These are phyloP conservation scores for Drosophila anomalipes DNA, from an alignment of 2,888 invertebrate genomes.

Conservation along the genomic window DNA sequence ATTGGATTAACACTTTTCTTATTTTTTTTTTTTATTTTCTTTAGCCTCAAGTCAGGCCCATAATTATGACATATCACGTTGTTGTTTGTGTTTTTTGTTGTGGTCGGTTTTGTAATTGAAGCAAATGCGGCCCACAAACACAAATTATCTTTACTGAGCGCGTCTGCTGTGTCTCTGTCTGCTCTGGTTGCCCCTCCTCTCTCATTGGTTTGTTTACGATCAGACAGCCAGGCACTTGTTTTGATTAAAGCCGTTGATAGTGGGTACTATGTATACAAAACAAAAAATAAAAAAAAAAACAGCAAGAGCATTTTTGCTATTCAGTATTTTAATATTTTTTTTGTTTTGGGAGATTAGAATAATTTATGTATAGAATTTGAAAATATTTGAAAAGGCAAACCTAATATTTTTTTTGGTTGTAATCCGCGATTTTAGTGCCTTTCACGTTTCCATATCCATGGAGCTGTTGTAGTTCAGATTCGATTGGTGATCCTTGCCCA, in stretches of 20 bases:
- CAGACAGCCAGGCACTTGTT: constrained; percentile 67
- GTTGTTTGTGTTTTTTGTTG: constrained; percentile 12
- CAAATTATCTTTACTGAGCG: constrained; percentile 39
- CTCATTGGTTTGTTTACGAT: constrained; percentile 45
- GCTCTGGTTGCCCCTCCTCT: constrained; percentile 4
- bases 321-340: not conserved
- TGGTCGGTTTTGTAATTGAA: constrained; percentile 70
- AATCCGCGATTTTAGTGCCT: not conserved
- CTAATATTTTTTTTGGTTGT: not conserved
- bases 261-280: not conserved
- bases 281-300: constrained; percentile 19
- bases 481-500: constrained; percentile 47
- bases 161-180: not conserved
- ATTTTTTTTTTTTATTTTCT: not conserved
- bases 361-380: not conserved
- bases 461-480: constrained; percentile 23
- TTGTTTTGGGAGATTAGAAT: not conserved
- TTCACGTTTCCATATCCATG: constrained; percentile 46
- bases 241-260: constrained; percentile 64
- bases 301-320: too few species aligned
- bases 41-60: constrained; percentile 26
- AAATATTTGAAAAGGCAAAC: not conserved
- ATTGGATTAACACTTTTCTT: constrained; percentile 73
- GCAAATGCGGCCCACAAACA: constrained; percentile 45
- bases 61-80: constrained; percentile 67